phyloP scores from a whole-genome alignment of 2,797 vertebrate genomes.

The Harpagifer antarcticus region DNA sequence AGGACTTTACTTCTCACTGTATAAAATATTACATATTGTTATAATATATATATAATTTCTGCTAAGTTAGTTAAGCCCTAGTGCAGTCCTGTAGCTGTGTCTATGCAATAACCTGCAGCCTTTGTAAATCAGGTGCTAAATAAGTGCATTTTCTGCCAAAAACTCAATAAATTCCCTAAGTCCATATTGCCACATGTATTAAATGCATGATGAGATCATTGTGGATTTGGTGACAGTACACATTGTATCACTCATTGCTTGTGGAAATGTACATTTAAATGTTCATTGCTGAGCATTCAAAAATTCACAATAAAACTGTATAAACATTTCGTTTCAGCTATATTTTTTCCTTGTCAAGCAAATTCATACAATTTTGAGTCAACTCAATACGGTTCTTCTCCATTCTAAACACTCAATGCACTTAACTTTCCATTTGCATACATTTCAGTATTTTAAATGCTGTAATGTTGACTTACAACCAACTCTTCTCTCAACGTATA shows the following conservation, averaged over 20 bases:
- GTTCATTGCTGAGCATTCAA: conserved; percentile 23
- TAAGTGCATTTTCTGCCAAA: background rate
- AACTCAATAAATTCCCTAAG: background rate
- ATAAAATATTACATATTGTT: background rate
- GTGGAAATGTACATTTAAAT: conserved; percentile 32
- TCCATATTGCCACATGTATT: background rate
- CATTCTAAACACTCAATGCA: background rate
- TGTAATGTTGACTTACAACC: background rate
- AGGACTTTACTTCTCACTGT: background rate
- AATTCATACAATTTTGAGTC: conserved; percentile 8
- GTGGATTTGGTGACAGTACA: conserved; percentile 19
- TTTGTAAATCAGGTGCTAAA: background rate
- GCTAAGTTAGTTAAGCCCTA: background rate
- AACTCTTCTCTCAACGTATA: background rate
- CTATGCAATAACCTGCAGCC: background rate
- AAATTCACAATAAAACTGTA: conserved; percentile 16
- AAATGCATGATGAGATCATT: conserved; percentile 27
- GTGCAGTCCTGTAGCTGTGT: background rate
- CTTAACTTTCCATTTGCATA: conserved; percentile 2
- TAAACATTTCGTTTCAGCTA: conserved; percentile 23
- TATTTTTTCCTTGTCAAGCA: background rate
- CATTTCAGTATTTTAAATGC: background rate
- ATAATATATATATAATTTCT: no score
- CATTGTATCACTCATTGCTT: conserved; percentile 22
- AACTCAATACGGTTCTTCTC: background rate